phyloP scores from a whole-genome alignment of 2,888 invertebrate species.

The Dicyrtomina minuta region DNA sequence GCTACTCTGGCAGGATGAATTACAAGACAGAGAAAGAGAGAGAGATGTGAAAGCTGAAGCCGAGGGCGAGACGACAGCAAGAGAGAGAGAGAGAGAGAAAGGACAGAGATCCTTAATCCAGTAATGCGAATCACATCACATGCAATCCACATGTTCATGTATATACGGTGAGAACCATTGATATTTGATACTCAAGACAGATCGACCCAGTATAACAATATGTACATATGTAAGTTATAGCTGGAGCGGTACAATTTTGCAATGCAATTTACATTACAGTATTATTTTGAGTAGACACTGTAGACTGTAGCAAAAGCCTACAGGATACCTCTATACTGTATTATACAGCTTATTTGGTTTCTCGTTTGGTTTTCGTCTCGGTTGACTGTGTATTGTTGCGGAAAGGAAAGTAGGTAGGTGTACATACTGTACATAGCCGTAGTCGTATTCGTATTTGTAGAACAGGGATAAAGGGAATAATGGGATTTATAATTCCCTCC shows the following conservation, averaged over 20 bases:
- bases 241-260: no score
- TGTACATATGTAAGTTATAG: no score
- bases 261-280: no score
- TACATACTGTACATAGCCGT: no score
- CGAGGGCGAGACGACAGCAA: background rate
- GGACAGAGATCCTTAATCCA: background rate
- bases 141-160: background rate
- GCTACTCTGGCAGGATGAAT: no score
- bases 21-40: background rate
- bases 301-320: no score
- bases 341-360: background rate
- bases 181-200: no score
- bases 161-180: no score
- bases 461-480: slow-evolving; percentile 31
- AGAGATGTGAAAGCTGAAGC: background rate
- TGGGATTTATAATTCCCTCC: slow-evolving; percentile 33
- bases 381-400: slow-evolving; percentile 17
- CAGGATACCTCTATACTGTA: no score
- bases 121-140: slow-evolving; percentile 1
- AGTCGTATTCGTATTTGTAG: no score
- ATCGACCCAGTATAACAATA: no score
- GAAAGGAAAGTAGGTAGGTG: slow-evolving; percentile 23
- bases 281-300: no score
- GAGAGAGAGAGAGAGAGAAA: background rate
- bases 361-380: background rate